These are phyloP conservation scores for Pangasianodon hypophthalmus DNA, from an alignment of 2,113 vertebrate species.

Conservation along the genomic window DNA sequence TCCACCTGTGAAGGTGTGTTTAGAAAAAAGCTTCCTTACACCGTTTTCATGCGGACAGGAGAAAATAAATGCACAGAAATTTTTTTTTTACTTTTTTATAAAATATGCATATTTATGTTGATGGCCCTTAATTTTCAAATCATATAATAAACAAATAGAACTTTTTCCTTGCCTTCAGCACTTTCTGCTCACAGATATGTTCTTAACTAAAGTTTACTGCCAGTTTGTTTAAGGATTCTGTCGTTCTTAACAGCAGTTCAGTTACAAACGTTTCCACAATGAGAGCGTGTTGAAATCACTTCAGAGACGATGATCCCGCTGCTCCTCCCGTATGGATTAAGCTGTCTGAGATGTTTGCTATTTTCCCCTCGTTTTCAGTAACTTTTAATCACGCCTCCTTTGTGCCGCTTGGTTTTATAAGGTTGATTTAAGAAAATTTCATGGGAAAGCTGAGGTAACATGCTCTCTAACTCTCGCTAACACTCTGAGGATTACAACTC, in stretches of 20 bases:
- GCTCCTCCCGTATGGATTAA: background rate
- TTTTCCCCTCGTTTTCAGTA: background rate
- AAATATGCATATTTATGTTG: background rate
- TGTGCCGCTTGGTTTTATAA: background rate
- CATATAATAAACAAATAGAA: background rate
- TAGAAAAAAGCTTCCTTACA: too few relatives aligned
- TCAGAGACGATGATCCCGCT: background rate
- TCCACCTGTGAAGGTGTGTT: too few relatives aligned
- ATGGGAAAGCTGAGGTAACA: background rate
- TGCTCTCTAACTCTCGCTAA: background rate
- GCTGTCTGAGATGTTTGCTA: background rate
- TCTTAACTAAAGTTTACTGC: background rate
- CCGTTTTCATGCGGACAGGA: too few relatives aligned
- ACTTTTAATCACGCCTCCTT: background rate
- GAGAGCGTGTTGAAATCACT: background rate
- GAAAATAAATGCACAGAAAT: too few relatives aligned
- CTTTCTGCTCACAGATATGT: background rate
- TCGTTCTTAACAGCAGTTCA: background rate
- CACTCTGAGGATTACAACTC: conserved; percentile 59
- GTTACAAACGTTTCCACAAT: background rate
- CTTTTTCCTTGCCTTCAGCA: background rate
- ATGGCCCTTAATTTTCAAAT: background rate
- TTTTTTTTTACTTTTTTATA: background rate
- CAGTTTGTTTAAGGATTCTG: background rate
- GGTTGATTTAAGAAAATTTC: background rate